phyloP scores from a whole-genome alignment of 2,113 vertebrate genomes.

The Motacilla tschutschensis region DNA sequence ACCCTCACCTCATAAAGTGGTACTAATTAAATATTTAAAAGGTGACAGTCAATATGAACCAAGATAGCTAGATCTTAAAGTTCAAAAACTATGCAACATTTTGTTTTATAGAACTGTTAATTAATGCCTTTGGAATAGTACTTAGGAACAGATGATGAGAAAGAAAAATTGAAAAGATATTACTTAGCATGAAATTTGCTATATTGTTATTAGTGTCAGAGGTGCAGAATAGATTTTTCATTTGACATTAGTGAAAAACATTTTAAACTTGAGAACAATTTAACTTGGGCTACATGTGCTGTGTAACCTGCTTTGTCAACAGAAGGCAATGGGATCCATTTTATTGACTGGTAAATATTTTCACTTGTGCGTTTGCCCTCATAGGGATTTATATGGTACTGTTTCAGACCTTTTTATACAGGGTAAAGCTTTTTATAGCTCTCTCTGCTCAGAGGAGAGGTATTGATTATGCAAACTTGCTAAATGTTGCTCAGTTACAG shows the following conservation, averaged over 20 bases:
- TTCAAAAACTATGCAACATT: background rate
- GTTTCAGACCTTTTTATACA: conserved; percentile 9
- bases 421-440: conserved; percentile 17
- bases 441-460: background rate
- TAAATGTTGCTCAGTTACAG: conserved; percentile 34
- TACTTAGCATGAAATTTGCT: background rate
- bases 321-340: background rate
- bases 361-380: background rate
- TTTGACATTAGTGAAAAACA: background rate
- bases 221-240: background rate
- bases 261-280: background rate
- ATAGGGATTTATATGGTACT: background rate
- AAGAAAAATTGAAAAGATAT: background rate
- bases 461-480: conserved; percentile 44
- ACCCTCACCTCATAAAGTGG: background rate
- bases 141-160: background rate
- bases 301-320: background rate
- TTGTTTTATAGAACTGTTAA: background rate
- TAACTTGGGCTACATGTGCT: background rate
- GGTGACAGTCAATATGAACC: background rate
- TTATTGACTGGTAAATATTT: conserved; percentile 54
- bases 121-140: background rate
- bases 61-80: background rate
- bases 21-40: conserved; percentile 11
- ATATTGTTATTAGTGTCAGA: background rate